Evolutionary conservation across 1,140 invertebrate species (phyloP).

Genomic region (Papilio xuthus): DNA sequence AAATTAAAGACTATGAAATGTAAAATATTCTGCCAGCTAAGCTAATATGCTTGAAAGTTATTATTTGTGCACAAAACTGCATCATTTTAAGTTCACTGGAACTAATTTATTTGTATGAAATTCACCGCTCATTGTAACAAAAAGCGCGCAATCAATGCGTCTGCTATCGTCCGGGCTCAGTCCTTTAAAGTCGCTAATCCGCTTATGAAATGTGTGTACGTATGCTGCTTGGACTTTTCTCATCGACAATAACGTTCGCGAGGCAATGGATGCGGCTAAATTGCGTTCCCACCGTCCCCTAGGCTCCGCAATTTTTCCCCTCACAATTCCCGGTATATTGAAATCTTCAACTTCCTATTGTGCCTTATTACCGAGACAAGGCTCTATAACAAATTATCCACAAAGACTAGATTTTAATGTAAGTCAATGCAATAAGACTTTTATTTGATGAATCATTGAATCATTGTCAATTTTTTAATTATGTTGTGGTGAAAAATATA

Average conservation of each 20-base stretch:
- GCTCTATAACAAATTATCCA: conserved; percentile 14
- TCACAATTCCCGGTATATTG: conserved; percentile 42
- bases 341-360: conserved; percentile 46
- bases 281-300: conserved; percentile 56
- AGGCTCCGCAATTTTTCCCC: conserved; percentile 56
- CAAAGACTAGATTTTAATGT: background rate
- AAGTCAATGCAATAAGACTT: background rate
- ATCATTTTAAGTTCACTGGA: conserved; percentile 46
- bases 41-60: too few relatives aligned
- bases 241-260: conserved; percentile 58
- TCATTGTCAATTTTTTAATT: background rate
- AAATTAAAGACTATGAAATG: too few relatives aligned
- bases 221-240: conserved; percentile 62
- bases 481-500: background rate
- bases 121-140: conserved; percentile 62
- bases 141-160: conserved; percentile 66
- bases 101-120: conserved; percentile 64
- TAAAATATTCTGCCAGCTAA: background rate
- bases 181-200: conserved; percentile 73
- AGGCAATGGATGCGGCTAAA: conserved; percentile 56
- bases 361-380: conserved; percentile 34
- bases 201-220: conserved; percentile 74
- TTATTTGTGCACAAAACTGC: background rate
- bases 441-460: background rate
- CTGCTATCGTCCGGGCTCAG: conserved; percentile 56